Conservation (phyloP, 2,888 invertebrate species). For the Platypus cylindrus region DNA sequence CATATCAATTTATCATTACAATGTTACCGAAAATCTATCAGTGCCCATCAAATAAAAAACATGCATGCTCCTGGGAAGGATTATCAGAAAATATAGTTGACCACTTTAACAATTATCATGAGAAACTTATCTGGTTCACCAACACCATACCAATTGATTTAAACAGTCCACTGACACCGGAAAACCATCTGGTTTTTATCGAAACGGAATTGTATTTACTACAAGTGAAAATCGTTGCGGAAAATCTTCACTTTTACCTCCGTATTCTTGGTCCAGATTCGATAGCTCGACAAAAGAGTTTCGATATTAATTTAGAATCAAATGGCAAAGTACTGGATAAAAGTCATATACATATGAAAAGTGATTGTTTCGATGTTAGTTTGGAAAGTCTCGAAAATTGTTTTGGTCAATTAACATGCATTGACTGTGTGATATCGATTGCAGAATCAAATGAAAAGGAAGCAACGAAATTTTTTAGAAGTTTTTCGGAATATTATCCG, state of each 20-base stretch:
- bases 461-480: too few relatives aligned
- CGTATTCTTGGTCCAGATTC: conserved; percentile 22
- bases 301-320: conserved; percentile 16
- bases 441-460: background rate
- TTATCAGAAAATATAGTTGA: conserved; percentile 22
- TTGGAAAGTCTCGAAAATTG: conserved; percentile 11
- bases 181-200: conserved; percentile 22
- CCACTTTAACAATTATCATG: conserved; percentile 26
- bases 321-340: conserved; percentile 9
- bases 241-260: conserved; percentile 18
- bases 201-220: conserved; percentile 25
- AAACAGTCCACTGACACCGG: conserved; percentile 13
- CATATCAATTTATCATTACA: too few relatives aligned
- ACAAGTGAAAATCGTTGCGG: conserved; percentile 18
- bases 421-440: conserved; percentile 16
- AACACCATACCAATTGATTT: conserved; percentile 20
- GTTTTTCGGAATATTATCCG: too few relatives aligned
- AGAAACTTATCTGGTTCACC: conserved; percentile 20
- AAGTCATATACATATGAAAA: conserved; percentile 9
- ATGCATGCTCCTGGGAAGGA: conserved; percentile 26
- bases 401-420: conserved; percentile 8
- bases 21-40: conserved; percentile 20
- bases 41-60: conserved; percentile 25
- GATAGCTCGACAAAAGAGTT: conserved; percentile 20
- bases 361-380: conserved; percentile 13